A percentile compares a stretch with the other conserved stretches of the same genome.
Evolutionary conservation across 2,888 invertebrate species (phyloP).

Genomic region (Laothoe populi): DNA sequence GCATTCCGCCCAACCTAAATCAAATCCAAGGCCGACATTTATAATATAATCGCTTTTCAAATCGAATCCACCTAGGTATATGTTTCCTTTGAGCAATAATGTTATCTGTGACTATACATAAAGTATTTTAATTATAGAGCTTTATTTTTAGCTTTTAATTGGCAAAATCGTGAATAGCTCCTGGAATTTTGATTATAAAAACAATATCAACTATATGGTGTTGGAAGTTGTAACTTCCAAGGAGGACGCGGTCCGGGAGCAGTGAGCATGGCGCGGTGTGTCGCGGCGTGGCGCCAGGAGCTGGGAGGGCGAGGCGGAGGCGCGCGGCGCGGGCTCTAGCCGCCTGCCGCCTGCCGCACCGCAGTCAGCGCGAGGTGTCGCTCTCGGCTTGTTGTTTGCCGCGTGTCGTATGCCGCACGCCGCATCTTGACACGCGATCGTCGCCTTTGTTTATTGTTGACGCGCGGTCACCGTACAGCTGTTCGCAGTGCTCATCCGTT

Average conservation of each 20-base stretch:
- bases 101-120: not conserved
- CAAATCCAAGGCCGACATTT: slow-evolving; percentile 24
- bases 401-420: slow-evolving; percentile 41
- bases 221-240: slow-evolving; percentile 31
- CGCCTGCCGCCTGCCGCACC: slow-evolving; percentile 56
- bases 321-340: no score
- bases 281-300: slow-evolving; percentile 44
- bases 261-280: slow-evolving; percentile 45
- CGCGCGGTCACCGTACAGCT: slow-evolving; percentile 63
- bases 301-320: slow-evolving; percentile 46
- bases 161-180: not conserved
- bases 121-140: not conserved
- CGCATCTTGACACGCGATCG: slow-evolving; percentile 59
- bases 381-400: slow-evolving; percentile 65
- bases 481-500: slow-evolving; percentile 51
- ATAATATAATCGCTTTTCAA: slow-evolving; percentile 24
- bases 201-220: slow-evolving; percentile 7
- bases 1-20: slow-evolving; percentile 46
- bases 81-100: not conserved
- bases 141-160: not conserved
- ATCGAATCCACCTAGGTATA: no score
- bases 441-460: slow-evolving; percentile 76
- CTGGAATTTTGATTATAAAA: not conserved
- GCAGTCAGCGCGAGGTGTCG: slow-evolving; percentile 78
- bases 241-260: slow-evolving; percentile 41